Conservation (phyloP, 2,888 invertebrate genomes). For the Lasioglossum figueresi region DNA sequence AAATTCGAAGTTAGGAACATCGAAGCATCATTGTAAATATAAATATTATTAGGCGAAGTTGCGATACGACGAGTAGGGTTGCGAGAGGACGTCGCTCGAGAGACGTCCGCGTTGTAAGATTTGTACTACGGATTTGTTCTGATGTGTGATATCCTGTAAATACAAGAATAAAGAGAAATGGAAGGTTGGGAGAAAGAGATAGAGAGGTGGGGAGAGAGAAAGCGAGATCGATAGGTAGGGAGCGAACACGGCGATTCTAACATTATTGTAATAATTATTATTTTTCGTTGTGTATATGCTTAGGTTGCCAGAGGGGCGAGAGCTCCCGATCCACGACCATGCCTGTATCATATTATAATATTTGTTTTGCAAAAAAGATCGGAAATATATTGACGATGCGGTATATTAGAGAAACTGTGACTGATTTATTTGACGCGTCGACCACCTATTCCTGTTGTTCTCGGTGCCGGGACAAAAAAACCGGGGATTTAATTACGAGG, state of each 20-base stretch:
- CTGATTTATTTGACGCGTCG: constrained; percentile 43
- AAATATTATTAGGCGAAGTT: constrained; percentile 22
- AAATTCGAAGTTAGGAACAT: not conserved
- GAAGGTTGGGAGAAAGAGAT: constrained; percentile 5
- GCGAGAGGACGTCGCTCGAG: not conserved
- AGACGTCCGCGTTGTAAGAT: constrained; percentile 73
- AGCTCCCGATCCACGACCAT: constrained; percentile 60
- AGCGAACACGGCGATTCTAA: constrained; percentile 68
- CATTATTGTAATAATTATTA: constrained; percentile 77
- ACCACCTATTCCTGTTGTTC: constrained; percentile 17
- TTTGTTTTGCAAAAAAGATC: constrained; percentile 79
- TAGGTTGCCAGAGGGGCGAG: constrained; percentile 63
- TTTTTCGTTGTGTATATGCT: constrained; percentile 78
- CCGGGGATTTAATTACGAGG: constrained; percentile 13
- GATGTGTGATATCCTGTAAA: constrained; percentile 82
- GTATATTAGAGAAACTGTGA: constrained; percentile 58
- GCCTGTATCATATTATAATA: constrained; percentile 77
- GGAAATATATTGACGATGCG: constrained; percentile 80
- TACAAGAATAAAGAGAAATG: constrained; percentile 57
- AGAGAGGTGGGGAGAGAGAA: not conserved
- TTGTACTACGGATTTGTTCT: constrained; percentile 74
- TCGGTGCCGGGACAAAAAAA: not conserved
- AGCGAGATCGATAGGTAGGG: constrained; percentile 27
- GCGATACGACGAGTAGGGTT: not conserved
- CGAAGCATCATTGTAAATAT: constrained; percentile 18